Percentiles rank a stretch among this genome's conserved stretches.
phyloP scores from a whole-genome alignment of 2,797 vertebrate genomes.

The Balearica regulorum region DNA sequence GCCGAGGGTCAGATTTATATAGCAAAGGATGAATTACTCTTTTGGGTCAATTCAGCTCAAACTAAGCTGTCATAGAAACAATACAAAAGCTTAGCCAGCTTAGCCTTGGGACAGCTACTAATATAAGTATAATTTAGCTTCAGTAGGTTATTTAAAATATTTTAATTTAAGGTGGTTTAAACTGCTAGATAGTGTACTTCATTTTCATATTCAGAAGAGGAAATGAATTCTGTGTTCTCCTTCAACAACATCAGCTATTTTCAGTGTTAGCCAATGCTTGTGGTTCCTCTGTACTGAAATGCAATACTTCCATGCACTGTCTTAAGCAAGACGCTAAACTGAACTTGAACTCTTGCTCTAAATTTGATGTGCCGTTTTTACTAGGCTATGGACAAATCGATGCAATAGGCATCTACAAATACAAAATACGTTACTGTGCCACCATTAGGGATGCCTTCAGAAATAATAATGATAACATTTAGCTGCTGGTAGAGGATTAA shows the following conservation, averaged over 20 bases:
- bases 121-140: background rate
- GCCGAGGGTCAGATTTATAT: background rate
- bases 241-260: background rate
- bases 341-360: background rate
- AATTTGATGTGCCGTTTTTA: background rate
- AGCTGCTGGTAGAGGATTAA: background rate
- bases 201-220: background rate
- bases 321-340: background rate
- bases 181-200: background rate
- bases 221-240: background rate
- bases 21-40: background rate
- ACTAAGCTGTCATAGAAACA: slow-evolving; percentile 13
- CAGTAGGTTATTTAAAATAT: background rate
- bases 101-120: background rate
- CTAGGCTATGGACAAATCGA: background rate
- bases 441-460: background rate
- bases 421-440: background rate
- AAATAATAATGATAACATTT: background rate
- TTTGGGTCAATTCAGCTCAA: background rate
- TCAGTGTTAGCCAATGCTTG: background rate
- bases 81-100: background rate
- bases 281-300: background rate
- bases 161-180: background rate
- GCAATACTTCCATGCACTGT: background rate
- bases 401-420: background rate